Conservation (phyloP, 2,797 vertebrate genomes). For the Xyrichtys novacula region DNA sequence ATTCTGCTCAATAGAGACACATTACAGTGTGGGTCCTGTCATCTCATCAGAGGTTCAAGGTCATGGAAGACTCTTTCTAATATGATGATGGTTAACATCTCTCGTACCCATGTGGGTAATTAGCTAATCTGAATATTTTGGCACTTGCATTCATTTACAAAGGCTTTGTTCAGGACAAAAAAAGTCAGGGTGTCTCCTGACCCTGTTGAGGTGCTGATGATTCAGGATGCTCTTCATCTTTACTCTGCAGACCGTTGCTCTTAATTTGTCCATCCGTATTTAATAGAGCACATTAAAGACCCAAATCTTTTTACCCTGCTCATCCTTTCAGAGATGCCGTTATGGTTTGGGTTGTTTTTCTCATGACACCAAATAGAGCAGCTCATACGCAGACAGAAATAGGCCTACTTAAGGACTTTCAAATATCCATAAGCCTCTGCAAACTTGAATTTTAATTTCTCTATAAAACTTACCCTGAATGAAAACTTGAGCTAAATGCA, state of each 20-base stretch:
- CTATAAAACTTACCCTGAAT: conserved; percentile 19
- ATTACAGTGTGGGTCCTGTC: no score
- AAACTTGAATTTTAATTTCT: conserved; percentile 7
- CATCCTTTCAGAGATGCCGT: neutral
- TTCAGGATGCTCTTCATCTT: neutral
- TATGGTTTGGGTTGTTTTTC: conserved; percentile 1
- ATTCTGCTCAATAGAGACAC: no score
- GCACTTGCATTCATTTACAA: neutral
- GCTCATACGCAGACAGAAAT: conserved; percentile 33
- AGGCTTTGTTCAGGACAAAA: conserved; percentile 38
- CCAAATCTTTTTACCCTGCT: neutral
- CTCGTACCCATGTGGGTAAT: no score
- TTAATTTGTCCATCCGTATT: neutral
- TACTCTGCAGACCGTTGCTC: neutral
- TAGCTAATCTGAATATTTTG: no score
- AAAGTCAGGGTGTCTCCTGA: conserved; percentile 11
- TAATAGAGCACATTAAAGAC: neutral
- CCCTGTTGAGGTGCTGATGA: neutral
- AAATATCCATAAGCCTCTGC: conserved; percentile 50
- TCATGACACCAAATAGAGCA: conserved; percentile 2
- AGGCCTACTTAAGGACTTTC: conserved; percentile 37
- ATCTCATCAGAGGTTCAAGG: no score
- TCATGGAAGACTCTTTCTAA: no score
- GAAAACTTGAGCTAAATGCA: neutral
- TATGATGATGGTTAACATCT: no score